phyloP scores from a whole-genome alignment of 2,797 vertebrate genomes.

The Rhinella marina region DNA sequence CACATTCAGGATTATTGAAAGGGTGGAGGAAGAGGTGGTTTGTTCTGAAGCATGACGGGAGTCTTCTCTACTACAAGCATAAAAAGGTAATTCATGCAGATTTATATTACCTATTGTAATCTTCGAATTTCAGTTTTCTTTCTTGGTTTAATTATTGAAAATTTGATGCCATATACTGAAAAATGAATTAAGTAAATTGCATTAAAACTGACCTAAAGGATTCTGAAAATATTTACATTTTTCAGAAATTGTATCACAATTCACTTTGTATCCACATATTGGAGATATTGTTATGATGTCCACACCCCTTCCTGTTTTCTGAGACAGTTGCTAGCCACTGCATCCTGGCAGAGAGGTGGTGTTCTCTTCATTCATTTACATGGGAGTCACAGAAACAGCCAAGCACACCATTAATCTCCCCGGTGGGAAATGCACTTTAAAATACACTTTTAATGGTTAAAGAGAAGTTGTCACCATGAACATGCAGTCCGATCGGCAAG shows the following conservation, averaged over 20 bases:
- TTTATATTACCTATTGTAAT: neutral
- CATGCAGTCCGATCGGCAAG: too few species aligned
- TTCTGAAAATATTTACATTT: neutral
- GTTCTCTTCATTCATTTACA: too few species aligned
- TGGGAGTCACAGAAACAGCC: too few species aligned
- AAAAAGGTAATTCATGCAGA: slow-evolving; percentile 79
- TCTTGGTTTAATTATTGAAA: neutral
- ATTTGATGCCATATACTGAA: neutral
- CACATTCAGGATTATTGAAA: slow-evolving; percentile 84
- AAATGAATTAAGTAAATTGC: too few species aligned
- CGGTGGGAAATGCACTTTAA: too few species aligned
- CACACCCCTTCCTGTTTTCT: too few species aligned
- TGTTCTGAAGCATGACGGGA: slow-evolving; percentile 86
- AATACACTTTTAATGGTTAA: too few species aligned
- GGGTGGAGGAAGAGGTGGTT: slow-evolving; percentile 96
- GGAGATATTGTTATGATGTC: slow-evolving; percentile 23
- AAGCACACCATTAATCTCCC: too few species aligned
- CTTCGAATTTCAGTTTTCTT: neutral
- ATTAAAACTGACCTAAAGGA: too few species aligned
- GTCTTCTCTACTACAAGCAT: slow-evolving; percentile 87
- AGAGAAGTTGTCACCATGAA: too few species aligned
- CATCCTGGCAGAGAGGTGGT: too few species aligned
- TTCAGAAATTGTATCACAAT: slow-evolving; percentile 1
- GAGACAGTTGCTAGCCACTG: too few species aligned
- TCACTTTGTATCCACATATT: slow-evolving; percentile 63